Percentiles rank a stretch among this genome's conserved stretches.
These are phyloP conservation scores for Upupa epops DNA, from an alignment of 2,113 vertebrate genomes.

Conservation along the genomic window DNA sequence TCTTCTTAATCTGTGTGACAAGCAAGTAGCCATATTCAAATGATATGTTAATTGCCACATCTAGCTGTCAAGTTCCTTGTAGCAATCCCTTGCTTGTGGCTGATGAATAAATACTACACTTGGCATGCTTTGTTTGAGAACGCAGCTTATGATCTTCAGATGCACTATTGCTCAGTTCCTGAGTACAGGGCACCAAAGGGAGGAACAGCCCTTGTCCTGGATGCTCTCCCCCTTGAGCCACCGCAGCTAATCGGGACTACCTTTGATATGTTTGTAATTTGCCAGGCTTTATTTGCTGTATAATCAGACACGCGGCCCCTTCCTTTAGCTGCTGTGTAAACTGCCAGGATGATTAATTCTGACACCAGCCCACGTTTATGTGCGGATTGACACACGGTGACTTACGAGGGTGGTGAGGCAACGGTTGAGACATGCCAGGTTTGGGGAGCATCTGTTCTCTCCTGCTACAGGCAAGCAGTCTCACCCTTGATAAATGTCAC, in stretches of 20 bases:
- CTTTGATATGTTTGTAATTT: not conserved
- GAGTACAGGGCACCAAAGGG: not conserved
- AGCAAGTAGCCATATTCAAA: not conserved
- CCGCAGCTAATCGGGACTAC: not conserved
- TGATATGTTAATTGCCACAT: not conserved
- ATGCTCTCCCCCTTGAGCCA: not conserved
- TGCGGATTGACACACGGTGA: accelerated
- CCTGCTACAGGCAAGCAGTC: too few relatives aligned
- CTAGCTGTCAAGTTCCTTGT: not conserved
- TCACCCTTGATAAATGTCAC: accelerated
- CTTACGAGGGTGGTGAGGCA: accelerated
- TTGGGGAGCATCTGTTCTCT: not conserved
- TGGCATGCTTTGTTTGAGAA: not conserved
- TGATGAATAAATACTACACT: not conserved
- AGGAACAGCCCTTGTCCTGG: not conserved
- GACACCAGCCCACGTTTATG: not conserved
- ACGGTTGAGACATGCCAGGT: not conserved
- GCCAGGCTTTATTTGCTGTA: slow-evolving; percentile 6
- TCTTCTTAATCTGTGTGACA: not conserved
- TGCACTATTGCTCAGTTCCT: not conserved
- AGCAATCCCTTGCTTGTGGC: not conserved
- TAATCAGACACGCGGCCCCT: not conserved
- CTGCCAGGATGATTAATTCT: not conserved
- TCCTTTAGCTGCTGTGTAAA: slow-evolving; percentile 22
- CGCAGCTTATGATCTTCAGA: not conserved